Base-by-base conservation (phyloP, 2,113 vertebrate genomes). In the Corythoichthys haematopterus region DNA sequence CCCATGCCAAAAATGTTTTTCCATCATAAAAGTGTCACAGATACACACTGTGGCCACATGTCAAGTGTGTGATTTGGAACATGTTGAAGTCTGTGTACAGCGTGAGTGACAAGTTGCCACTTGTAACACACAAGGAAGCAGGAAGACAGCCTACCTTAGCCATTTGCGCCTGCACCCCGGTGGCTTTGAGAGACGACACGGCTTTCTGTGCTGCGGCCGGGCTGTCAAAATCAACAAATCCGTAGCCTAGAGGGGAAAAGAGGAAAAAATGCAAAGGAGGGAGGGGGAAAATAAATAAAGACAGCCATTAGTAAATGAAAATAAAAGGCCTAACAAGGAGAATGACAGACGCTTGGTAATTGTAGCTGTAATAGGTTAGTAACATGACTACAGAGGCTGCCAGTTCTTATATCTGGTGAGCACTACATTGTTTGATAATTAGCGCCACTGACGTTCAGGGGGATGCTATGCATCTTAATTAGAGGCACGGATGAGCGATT, bases 171-270 rank as follows among this genome's bases (percentile, higher is more conserved):
- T 98, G 96, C 45, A 98, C 96, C 0, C 96, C 96, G 78, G 94
- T 98, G 85, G 96, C 96, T 90, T 98, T 98, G 81, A 98, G 93
- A 81, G 96, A 96, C 2, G 94, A 95, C 86, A 98, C 96, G 12
- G 96, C 96, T 91, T 98, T 98, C 91, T 98, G 96, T 72, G 96
- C 96, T 51, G 95, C 96, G 80, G 95, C 94, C 0, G 96, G 96
- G 85, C 94, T 98, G 92, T 98, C 95, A 81, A 97, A 97, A 91
- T 98, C 96, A 89, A 98, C 96, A 91, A 98, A 98, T 82, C 96
- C 96, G 37, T 98, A 98, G 79, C 96, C 96, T 98, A 87, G 47
- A 89, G 88, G 84, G 53, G 70, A 63, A 59, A 37, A 16, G 57
- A 55, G 52, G 15, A 56, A 57, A 52, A 62, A 62, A 62, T 62